Evolutionary conservation across 2,113 vertebrate genomes (phyloP), one percentile per base, ranked within the genome.

Genomic region (Chiloscyllium plagiosum): DNA sequence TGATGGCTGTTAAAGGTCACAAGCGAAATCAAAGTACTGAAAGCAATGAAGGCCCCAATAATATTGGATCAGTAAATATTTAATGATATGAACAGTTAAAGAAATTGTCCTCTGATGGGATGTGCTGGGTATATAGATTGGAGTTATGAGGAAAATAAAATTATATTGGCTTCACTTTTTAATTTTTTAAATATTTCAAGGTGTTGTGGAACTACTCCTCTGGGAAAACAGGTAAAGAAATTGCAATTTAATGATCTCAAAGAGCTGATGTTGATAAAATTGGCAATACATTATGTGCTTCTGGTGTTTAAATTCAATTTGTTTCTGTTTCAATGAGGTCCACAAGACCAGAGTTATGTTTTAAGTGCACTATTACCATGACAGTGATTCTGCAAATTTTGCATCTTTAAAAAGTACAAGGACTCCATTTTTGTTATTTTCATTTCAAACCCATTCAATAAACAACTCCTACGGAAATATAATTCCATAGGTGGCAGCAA

Each of bases 51-150:
- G 47, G 94, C 24, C 24, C 94, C 42, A 95, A 72, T 95, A 95
- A 76, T 95, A 95, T 95, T 72, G 94, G 69, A 72, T 52, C 69
- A 50, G 69, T 95, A 70, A 95, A 95, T 95, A 95, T 95, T 95
- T 95, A 95, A 95, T 95, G 69, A 76, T 52, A 52, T 76, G 94
- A 72, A 52, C 68, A 70, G 68, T 95, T 95, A 72, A 76, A 95
- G 68, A 72, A 95, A 95, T 95, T 76, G 69, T 76, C 66, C 69
- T 47, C 94, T 95, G 94, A 95, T 95, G 94, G 12, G 24, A 95
- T 95, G 69, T 76, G 69, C 68, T 70, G 94, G 69, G 69, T 50
- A 72, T 95, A 33, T 72, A 33, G 94, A 26, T 76, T 95, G 13
- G 20, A 72, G 69, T 72, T 72, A 95, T 52, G 68, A 95, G 68